phyloP scores from a whole-genome alignment of 2,888 invertebrate genomes.

The Dexiosoma caninum region DNA sequence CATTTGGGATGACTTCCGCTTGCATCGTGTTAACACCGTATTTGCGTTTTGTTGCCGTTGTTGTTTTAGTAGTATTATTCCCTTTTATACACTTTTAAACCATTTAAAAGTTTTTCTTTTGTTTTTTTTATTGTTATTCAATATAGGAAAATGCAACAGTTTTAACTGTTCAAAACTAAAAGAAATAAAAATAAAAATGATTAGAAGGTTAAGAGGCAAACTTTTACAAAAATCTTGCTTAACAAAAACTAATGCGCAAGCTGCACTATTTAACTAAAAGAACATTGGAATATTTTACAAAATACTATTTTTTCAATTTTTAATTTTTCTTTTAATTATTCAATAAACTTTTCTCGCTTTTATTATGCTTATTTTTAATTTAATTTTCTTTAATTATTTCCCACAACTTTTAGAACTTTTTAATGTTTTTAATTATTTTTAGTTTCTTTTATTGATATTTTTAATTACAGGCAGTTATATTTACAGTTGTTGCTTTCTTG shows the following conservation, averaged over 20 bases:
- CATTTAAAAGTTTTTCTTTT: slow-evolving; percentile 21
- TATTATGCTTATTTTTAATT: background rate
- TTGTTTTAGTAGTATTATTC: background rate
- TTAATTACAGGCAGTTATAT: slow-evolving; percentile 2
- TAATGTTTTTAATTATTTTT: background rate
- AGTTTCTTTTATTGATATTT: background rate
- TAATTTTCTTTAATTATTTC: background rate
- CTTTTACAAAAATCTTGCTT: background rate
- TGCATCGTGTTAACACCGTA: background rate
- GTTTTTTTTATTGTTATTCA: slow-evolving; percentile 9
- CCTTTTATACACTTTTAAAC: slow-evolving; percentile 5
- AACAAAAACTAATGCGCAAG: background rate
- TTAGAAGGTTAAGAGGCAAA: background rate
- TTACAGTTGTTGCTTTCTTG: background rate
- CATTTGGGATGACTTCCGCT: background rate
- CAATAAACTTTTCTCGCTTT: too few relatives aligned
- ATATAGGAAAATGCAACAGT: slow-evolving; percentile 54
- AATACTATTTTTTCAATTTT: background rate
- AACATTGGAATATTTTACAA: background rate
- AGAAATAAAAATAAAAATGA: background rate
- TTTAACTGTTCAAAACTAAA: background rate
- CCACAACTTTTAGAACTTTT: background rate
- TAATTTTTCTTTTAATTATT: too few relatives aligned
- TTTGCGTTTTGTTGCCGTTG: background rate
- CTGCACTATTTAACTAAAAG: background rate